Percentiles rank a stretch among this genome's conserved stretches.
Evolutionary conservation across 2,888 invertebrate species (phyloP).

Genomic region (Athalia rosae): DNA sequence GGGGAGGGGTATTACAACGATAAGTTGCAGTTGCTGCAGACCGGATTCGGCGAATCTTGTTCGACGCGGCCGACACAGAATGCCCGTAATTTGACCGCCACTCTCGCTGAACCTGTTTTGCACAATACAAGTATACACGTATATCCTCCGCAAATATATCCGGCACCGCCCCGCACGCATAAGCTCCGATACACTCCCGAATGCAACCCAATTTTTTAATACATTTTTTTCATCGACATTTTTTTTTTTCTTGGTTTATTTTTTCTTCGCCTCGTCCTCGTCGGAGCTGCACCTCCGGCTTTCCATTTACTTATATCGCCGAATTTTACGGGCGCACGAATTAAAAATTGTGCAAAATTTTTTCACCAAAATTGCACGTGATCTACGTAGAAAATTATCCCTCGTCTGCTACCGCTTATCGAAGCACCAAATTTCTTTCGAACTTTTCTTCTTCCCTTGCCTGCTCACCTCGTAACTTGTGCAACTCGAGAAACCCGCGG

Average conservation of each 20-base stretch:
- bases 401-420: too few species aligned
- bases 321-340: too few species aligned
- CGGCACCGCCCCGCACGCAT: conserved; percentile 38
- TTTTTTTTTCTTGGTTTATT: not conserved
- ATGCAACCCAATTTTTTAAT: not conserved
- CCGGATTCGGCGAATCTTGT: conserved; percentile 44
- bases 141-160: conserved; percentile 42
- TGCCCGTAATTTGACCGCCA: conserved; percentile 19
- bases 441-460: not conserved
- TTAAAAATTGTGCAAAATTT: too few species aligned
- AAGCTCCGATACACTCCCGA: too few species aligned
- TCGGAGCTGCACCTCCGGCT: too few species aligned
- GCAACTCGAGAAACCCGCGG: not conserved
- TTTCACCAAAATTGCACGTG: too few species aligned
- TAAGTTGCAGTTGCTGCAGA: conserved; percentile 12
- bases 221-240: not conserved
- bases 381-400: too few species aligned
- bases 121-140: not conserved
- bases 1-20: conserved; percentile 1
- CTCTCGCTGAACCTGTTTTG: conserved; percentile 44
- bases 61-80: conserved; percentile 4
- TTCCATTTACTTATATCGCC: too few species aligned
- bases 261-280: not conserved
- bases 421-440: not conserved
- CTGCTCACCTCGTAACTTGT: not conserved